A percentile compares a stretch with the other conserved stretches of the same genome.
Evolutionary conservation across 2,888 invertebrate species (phyloP).

Genomic region (Thereva nobilitata): DNA sequence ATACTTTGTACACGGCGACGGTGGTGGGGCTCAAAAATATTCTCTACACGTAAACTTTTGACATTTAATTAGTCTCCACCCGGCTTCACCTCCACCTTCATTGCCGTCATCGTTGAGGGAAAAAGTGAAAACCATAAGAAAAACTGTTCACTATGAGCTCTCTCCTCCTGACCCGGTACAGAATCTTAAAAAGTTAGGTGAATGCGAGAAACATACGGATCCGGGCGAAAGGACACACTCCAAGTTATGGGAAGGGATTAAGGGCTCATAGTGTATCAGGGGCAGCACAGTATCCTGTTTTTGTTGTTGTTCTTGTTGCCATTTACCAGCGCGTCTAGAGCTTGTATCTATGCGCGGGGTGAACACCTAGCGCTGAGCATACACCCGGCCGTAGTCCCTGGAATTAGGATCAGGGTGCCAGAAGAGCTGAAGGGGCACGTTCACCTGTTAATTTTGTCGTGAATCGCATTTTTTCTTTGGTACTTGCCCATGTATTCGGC

Average conservation of each 20-base stretch:
- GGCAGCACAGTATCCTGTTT: not conserved
- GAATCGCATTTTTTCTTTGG: constrained; percentile 33
- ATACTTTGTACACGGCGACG: not conserved
- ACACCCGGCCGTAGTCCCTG: too few relatives aligned
- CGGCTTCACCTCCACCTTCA: not conserved
- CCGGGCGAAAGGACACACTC: constrained; percentile 20
- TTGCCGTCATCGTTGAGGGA: not conserved
- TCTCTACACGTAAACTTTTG: constrained; percentile 43
- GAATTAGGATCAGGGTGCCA: not conserved
- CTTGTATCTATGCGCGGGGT: not conserved
- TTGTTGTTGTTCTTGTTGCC: not conserved
- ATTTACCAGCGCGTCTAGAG: not conserved
- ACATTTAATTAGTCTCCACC: constrained; percentile 43
- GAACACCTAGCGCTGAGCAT: too few relatives aligned
- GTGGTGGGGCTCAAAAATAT: constrained; percentile 35
- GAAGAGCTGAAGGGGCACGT: constrained; percentile 34
- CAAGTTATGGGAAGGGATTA: constrained; percentile 9
- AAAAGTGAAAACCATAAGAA: constrained; percentile 28
- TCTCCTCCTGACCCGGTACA: constrained; percentile 3
- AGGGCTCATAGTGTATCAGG: not conserved
- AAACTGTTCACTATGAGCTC: constrained; percentile 14
- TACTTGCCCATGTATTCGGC: constrained; percentile 12
- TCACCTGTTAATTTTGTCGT: constrained; percentile 42
- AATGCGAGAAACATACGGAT: constrained; percentile 7
- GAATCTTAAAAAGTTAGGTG: not conserved